These are phyloP conservation scores for Drosophila prosaltans DNA, from an alignment of 1,140 invertebrate genomes.

Conservation along the genomic window DNA sequence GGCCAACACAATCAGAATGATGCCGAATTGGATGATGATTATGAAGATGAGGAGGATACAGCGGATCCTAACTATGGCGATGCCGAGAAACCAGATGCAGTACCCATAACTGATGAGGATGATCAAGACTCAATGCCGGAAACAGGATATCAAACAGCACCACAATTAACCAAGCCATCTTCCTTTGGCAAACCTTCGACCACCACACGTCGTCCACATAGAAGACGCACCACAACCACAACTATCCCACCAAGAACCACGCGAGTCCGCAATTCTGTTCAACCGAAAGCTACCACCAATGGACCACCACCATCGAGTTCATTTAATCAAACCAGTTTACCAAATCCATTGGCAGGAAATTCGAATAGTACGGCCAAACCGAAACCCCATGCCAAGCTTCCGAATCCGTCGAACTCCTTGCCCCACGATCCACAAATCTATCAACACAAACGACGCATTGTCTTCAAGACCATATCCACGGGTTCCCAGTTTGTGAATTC, in stretches of 20 bases:
- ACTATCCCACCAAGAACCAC: slow-evolving; percentile 48
- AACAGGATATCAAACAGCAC: slow-evolving; percentile 38
- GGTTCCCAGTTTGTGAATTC: slow-evolving; percentile 73
- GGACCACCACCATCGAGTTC: slow-evolving; percentile 6
- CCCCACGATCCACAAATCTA: slow-evolving; percentile 56
- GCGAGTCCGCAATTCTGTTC: slow-evolving; percentile 16
- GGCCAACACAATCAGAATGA: slow-evolving; percentile 25
- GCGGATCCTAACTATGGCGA: slow-evolving; percentile 38
- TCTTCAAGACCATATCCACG: slow-evolving; percentile 75
- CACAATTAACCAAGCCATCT: slow-evolving; percentile 13
- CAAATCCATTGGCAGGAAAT: background rate
- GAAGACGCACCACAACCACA: slow-evolving; percentile 34
- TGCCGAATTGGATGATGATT: slow-evolving; percentile 55
- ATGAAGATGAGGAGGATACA: slow-evolving; percentile 54
- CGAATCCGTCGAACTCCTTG: slow-evolving; percentile 19
- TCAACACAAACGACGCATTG: slow-evolving; percentile 72
- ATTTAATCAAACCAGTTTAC: slow-evolving; percentile 24
- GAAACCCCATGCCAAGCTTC: slow-evolving; percentile 10
- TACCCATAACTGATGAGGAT: slow-evolving; percentile 35
- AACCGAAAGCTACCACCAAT: slow-evolving; percentile 5
- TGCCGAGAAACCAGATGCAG: slow-evolving; percentile 57
- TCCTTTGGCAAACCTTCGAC: slow-evolving; percentile 18
- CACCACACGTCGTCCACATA: slow-evolving; percentile 39
- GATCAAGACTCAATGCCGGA: slow-evolving; percentile 10
- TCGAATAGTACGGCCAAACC: slow-evolving; percentile 6